Evolutionary conservation across 2,797 vertebrate species (phyloP).

Genomic region (Bradypodion pumilum): DNA sequence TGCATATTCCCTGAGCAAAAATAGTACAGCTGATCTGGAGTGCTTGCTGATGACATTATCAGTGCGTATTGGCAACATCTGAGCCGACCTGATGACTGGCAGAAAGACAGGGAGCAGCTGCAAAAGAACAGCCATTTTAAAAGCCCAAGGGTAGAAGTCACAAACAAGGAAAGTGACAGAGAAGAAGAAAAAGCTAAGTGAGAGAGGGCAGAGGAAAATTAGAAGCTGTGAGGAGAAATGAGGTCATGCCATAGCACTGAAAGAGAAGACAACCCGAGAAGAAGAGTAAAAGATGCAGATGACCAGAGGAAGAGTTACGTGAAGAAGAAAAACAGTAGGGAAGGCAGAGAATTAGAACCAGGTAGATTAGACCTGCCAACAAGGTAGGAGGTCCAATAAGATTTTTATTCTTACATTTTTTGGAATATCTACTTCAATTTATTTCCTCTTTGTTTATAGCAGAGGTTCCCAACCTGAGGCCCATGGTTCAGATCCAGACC

Average conservation of each 20-base stretch:
- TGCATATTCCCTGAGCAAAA: not conserved
- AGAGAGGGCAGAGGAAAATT: not conserved
- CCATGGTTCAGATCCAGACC: too few species aligned
- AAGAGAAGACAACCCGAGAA: too few species aligned
- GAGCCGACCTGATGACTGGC: not conserved
- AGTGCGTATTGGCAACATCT: not conserved
- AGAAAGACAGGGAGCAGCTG: not conserved
- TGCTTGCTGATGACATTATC: not conserved
- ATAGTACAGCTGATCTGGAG: not conserved
- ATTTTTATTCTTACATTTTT: not conserved
- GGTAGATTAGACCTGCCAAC: not conserved
- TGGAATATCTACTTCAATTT: not conserved
- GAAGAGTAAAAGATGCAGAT: not conserved
- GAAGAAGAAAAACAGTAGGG: not conserved
- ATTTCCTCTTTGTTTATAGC: not conserved
- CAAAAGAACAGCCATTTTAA: not conserved
- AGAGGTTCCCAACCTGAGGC: too few species aligned
- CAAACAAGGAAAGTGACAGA: not conserved
- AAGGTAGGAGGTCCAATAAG: not conserved
- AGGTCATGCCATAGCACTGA: not conserved
- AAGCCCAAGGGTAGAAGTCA: not conserved
- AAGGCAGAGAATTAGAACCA: not conserved
- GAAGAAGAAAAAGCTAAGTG: not conserved
- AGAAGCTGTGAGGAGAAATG: not conserved
- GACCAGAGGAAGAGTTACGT: not conserved